phyloP scores from a whole-genome alignment of 1,140 invertebrate genomes.

The Lepidotrigona ventralis region DNA sequence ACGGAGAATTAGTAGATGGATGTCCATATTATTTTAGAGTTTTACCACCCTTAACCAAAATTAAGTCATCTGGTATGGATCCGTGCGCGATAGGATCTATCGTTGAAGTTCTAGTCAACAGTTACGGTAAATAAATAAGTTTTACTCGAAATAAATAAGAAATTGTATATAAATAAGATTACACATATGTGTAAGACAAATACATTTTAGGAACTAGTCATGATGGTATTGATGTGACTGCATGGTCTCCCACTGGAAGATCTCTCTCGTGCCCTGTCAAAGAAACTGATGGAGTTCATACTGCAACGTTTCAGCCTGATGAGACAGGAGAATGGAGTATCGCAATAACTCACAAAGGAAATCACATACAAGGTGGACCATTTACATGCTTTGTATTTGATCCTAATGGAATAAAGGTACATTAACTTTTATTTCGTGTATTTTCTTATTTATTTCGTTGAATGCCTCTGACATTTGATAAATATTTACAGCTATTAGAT shows the following conservation, averaged over 20 bases:
- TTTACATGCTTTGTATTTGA: conserved; percentile 99
- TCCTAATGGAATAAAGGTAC: conserved; percentile 91
- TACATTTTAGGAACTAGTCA: conserved; percentile 87
- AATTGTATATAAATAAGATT: conserved; percentile 7
- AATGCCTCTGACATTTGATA: neutral
- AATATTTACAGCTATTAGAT: conserved; percentile 80
- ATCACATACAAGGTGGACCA: conserved; percentile 97
- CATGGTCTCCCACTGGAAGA: conserved; percentile 92
- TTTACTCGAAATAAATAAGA: neutral
- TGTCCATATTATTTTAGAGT: conserved; percentile 92
- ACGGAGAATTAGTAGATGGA: conserved; percentile 84
- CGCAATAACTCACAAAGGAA: conserved; percentile 95
- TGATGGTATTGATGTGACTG: conserved; percentile 92
- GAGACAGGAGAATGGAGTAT: conserved; percentile 98
- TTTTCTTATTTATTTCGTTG: too few species aligned
- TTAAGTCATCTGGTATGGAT: conserved; percentile 94
- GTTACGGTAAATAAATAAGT: conserved; percentile 84
- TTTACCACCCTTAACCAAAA: conserved; percentile 90
- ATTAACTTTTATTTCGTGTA: neutral
- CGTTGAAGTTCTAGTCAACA: conserved; percentile 96
- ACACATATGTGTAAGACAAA: neutral
- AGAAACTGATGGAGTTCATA: conserved; percentile 89
- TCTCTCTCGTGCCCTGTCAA: conserved; percentile 88
- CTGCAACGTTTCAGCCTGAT: conserved; percentile 97
- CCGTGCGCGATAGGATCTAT: conserved; percentile 96